Evolutionary conservation across 2,113 vertebrate genomes (phyloP).

Genomic region (Coryphaenoides rupestris): DNA sequence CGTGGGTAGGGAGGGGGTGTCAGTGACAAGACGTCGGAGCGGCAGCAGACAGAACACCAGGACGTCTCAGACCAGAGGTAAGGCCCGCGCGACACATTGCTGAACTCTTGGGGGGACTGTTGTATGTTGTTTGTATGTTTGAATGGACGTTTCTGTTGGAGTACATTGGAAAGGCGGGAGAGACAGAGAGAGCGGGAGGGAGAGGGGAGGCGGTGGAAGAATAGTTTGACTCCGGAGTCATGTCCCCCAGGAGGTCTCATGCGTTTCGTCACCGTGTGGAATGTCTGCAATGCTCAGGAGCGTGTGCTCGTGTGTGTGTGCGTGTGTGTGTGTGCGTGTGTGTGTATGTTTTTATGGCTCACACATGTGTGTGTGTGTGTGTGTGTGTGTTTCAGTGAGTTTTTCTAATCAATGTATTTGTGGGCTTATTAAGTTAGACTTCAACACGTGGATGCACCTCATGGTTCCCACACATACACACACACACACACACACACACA

Average conservation of each 20-base stretch:
- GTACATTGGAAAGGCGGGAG: neutral
- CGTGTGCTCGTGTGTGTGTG: neutral
- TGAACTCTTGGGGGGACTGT: no score
- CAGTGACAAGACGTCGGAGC: no score
- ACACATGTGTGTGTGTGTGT: neutral
- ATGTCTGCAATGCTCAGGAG: constrained; percentile 49
- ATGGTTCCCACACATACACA: no score
- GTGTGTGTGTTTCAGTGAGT: neutral
- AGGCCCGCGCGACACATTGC: no score
- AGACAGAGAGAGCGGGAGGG: no score
- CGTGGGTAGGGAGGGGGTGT: neutral
- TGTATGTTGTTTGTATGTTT: neutral
- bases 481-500: no score
- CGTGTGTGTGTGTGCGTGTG: constrained; percentile 11
- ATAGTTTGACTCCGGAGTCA: constrained; percentile 40
- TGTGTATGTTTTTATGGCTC: neutral
- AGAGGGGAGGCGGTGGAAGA: no score
- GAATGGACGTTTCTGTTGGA: neutral
- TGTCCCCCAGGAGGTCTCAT: constrained; percentile 30
- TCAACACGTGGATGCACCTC: no score
- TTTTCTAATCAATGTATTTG: neutral
- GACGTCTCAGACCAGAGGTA: no score
- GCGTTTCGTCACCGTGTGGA: constrained; percentile 51
- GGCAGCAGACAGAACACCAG: no score
- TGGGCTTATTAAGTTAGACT: no score